Conservation (phyloP, 2,888 invertebrate species). For the Thymelicus sylvestris region DNA sequence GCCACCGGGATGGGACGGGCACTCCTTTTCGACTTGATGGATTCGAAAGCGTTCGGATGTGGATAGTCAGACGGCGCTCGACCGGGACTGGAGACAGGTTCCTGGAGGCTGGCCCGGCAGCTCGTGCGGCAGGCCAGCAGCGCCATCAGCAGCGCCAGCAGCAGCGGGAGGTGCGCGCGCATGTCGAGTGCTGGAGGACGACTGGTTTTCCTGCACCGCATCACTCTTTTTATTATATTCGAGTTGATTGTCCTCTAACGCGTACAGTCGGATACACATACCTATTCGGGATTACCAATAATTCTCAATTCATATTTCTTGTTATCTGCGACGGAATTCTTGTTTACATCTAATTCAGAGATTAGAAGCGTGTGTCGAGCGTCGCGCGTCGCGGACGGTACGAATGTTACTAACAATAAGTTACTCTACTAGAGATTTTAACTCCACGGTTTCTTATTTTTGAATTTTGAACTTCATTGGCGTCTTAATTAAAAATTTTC, state of each 20-base stretch:
- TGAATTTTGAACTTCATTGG: too few species aligned
- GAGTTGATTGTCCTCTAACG: constrained; percentile 34
- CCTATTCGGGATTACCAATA: not conserved
- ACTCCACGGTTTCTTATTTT: too few species aligned
- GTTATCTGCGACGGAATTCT: not conserved
- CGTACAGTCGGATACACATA: constrained; percentile 35
- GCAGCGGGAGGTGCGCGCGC: constrained; percentile 34
- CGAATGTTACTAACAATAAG: too few species aligned
- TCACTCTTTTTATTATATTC: constrained; percentile 46
- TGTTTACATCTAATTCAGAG: constrained; percentile 7
- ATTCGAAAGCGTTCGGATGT: not conserved
- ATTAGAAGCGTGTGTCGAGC: too few species aligned
- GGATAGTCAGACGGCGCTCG: not conserved
- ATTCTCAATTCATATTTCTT: not conserved
- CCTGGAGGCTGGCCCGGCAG: not conserved
- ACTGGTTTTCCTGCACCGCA: constrained; percentile 45
- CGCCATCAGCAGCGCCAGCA: constrained; percentile 1
- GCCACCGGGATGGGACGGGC: not conserved
- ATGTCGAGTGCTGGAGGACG: constrained; percentile 39
- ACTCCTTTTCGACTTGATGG: constrained; percentile 8
- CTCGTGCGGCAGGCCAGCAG: not conserved
- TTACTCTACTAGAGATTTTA: too few species aligned
- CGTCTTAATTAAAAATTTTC: too few species aligned
- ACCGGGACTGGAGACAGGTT: not conserved
- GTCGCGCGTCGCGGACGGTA: too few species aligned